Conservation (phyloP, 2,888 invertebrate species). For the Mystacides longicornis region DNA sequence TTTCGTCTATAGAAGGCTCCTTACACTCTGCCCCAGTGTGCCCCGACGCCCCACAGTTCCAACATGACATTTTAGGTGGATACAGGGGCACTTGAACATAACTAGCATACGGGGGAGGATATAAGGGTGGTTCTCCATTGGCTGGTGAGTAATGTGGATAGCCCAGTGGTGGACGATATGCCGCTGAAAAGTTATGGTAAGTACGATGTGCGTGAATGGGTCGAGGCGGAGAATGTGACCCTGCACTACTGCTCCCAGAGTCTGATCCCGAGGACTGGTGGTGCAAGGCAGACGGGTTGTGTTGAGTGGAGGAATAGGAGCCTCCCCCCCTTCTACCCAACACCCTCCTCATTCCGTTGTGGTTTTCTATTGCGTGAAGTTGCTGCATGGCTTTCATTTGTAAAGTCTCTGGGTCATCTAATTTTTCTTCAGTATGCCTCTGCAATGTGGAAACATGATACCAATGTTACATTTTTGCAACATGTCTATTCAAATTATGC, state of each 20-base stretch:
- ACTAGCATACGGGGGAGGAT: conserved; percentile 40
- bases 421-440: conserved; percentile 55
- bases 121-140: conserved; percentile 44
- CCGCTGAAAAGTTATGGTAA: conserved; percentile 41
- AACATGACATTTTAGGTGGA: conserved; percentile 66
- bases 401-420: conserved; percentile 47
- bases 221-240: conserved; percentile 35
- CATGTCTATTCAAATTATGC: neutral
- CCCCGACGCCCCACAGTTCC: conserved; percentile 82
- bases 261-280: conserved; percentile 30
- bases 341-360: conserved; percentile 48
- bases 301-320: conserved; percentile 18
- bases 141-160: conserved; percentile 34
- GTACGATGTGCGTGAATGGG: conserved; percentile 30
- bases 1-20: conserved; percentile 88
- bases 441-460: conserved; percentile 12
- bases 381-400: conserved; percentile 45
- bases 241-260: conserved; percentile 27
- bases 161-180: conserved; percentile 38
- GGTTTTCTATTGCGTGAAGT: conserved; percentile 51
- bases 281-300: conserved; percentile 34
- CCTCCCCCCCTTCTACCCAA: conserved; percentile 26
- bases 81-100: conserved; percentile 49
- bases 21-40: conserved; percentile 84
- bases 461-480: neutral